Percentiles rank a stretch among this genome's conserved stretches.
These are phyloP conservation scores for Sprattus sprattus DNA, from an alignment of 2,113 vertebrate species.

Conservation along the genomic window DNA sequence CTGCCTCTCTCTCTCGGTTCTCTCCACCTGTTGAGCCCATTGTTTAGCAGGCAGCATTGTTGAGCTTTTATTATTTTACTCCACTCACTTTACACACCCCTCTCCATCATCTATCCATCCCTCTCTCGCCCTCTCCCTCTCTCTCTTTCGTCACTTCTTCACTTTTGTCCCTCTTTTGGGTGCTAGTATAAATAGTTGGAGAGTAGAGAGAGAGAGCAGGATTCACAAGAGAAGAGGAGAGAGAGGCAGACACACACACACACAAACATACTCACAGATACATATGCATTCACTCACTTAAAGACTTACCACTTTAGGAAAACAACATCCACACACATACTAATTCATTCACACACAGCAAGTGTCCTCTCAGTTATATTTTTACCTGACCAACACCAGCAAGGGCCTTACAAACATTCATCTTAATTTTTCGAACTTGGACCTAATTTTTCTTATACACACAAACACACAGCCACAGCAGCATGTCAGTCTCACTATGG, in stretches of 20 bases:
- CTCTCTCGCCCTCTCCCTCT: slow-evolving; percentile 32
- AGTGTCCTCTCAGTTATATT: neutral
- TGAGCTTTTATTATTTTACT: slow-evolving; percentile 60
- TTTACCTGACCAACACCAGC: neutral
- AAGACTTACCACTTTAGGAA: neutral
- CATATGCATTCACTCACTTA: neutral
- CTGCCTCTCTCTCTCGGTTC: slow-evolving; percentile 48
- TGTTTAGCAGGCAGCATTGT: slow-evolving; percentile 62
- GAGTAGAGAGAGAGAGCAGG: neutral
- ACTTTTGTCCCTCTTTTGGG: slow-evolving; percentile 27
- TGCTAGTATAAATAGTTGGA: slow-evolving; percentile 58
- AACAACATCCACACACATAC: neutral
- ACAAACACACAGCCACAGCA: neutral
- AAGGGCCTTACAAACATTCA: neutral
- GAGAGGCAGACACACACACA: slow-evolving; percentile 13
- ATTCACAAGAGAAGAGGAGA: slow-evolving; percentile 35
- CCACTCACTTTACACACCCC: slow-evolving; percentile 45
- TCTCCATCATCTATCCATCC: slow-evolving; percentile 10
- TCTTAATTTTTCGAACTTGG: neutral
- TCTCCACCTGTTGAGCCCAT: slow-evolving; percentile 76
- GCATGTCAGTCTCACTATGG: slow-evolving; percentile 70
- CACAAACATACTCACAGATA: neutral
- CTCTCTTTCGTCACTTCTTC: slow-evolving; percentile 12
- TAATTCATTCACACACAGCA: neutral
- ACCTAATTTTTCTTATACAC: neutral